These are phyloP conservation scores for Amphipyra berbera DNA, from an alignment of 2,888 invertebrate genomes.

Conservation along the genomic window DNA sequence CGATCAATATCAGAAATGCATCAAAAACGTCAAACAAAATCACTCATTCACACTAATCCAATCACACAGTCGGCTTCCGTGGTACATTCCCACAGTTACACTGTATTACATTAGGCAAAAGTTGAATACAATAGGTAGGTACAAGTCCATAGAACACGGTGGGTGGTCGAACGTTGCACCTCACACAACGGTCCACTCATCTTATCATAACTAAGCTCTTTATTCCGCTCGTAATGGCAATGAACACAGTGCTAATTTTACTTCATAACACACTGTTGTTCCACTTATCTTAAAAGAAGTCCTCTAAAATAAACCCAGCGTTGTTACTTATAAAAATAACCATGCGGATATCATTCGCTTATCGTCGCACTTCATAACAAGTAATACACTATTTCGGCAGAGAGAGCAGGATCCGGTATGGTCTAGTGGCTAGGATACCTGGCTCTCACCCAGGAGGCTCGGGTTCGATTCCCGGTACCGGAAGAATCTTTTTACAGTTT, in stretches of 20 bases:
- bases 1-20: constrained; percentile 52
- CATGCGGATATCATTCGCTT: constrained; percentile 42
- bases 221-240: constrained; percentile 60
- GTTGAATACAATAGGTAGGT: constrained; percentile 70
- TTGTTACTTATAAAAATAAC: constrained; percentile 47
- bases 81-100: constrained; percentile 68
- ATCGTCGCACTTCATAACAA: constrained; percentile 16
- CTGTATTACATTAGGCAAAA: constrained; percentile 60
- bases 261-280: constrained; percentile 55
- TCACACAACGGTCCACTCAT: constrained; percentile 75
- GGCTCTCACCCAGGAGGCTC: constrained; percentile 91
- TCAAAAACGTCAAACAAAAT: constrained; percentile 73
- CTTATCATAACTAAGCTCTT: constrained; percentile 65
- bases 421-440: constrained; percentile 91
- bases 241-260: constrained; percentile 65
- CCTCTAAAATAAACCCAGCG: constrained; percentile 43
- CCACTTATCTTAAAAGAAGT: constrained; percentile 50
- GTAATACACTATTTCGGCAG: constrained; percentile 1
- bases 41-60: constrained; percentile 77
- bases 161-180: constrained; percentile 78
- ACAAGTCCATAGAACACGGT: constrained; percentile 63
- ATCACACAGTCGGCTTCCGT: constrained; percentile 75
- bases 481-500: constrained; percentile 75
- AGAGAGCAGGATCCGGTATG: constrained; percentile 83
- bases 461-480: constrained; percentile 91